A percentile compares a stretch with the other conserved stretches of the same genome.
These are phyloP conservation scores for Drosophila tripunctata DNA, from an alignment of 2,888 invertebrate species.

Conservation along the genomic window DNA sequence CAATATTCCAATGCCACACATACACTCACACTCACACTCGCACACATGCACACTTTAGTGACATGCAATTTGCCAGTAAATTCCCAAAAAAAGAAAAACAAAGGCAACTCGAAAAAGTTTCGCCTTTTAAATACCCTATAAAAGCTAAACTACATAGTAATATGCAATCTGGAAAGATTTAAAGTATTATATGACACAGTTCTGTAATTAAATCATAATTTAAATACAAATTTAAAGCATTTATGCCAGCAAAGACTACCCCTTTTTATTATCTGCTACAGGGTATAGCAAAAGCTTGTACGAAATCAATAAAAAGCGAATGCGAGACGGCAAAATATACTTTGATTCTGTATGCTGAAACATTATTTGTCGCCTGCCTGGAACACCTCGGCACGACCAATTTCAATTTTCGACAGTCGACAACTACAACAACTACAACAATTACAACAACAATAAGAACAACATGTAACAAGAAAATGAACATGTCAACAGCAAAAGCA, in stretches of 20 bases:
- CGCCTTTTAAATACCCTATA: constrained; percentile 16
- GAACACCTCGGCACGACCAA: constrained; percentile 71
- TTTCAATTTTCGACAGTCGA: constrained; percentile 71
- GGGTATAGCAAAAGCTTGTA: constrained; percentile 16
- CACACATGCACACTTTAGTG: constrained; percentile 25
- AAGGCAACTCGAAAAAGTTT: neutral
- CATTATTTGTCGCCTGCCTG: constrained; percentile 44
- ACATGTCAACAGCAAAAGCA: constrained; percentile 72
- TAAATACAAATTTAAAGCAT: neutral
- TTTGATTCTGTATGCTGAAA: constrained; percentile 50
- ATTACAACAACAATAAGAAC: constrained; percentile 4
- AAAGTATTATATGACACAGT: too few species aligned
- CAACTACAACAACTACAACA: constrained; percentile 24
- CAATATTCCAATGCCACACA: constrained; percentile 63
- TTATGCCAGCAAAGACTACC: neutral
- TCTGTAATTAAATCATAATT: too few species aligned
- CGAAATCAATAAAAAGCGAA: constrained; percentile 47
- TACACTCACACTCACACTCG: constrained; percentile 8
- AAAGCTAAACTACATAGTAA: too few species aligned
- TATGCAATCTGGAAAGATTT: too few species aligned
- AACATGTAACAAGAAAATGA: constrained; percentile 71
- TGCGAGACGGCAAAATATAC: constrained; percentile 44
- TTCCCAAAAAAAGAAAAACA: constrained; percentile 21
- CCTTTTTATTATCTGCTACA: neutral
- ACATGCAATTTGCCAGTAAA: constrained; percentile 49